Conservation (phyloP, 2,113 vertebrate genomes). For the Telmatochromis brichardi region DNA sequence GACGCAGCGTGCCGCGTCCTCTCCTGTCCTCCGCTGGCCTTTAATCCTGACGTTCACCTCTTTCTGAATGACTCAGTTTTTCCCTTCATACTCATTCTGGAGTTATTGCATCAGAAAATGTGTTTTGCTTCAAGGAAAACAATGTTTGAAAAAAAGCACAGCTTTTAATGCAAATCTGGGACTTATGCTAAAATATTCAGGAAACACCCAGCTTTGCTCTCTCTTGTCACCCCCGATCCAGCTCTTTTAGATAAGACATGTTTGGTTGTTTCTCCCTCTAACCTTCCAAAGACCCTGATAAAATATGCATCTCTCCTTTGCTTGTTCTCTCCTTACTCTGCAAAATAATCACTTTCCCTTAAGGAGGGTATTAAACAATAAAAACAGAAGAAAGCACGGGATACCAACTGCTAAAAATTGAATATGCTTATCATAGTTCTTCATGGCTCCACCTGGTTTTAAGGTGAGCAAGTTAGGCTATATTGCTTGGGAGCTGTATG, state of each 20-base stretch:
- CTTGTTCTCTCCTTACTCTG: not conserved
- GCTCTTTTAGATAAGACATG: not conserved
- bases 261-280: not conserved
- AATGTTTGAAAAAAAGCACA: not conserved
- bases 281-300: not conserved
- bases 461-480: not conserved
- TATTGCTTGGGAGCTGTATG: not conserved
- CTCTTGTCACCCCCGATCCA: not conserved
- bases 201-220: not conserved
- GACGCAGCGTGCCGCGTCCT: accelerated
- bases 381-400: not conserved
- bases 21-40: not conserved
- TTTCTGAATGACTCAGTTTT: not conserved
- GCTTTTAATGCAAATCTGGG: not conserved
- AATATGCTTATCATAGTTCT: not conserved
- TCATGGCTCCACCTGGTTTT: not conserved
- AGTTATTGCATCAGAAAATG: not conserved
- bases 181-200: conserved; percentile 13
- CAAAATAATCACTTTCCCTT: not conserved
- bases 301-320: not conserved
- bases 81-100: not conserved
- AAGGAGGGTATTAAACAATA: not conserved
- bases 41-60: not conserved
- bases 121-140: not conserved
- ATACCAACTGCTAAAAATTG: not conserved